Percentiles rank a stretch among this genome's conserved stretches.
phyloP scores from a whole-genome alignment of 30 jellyfish, hydroid and myxozoan genomes.

The Pseudorhiza aurosa region DNA sequence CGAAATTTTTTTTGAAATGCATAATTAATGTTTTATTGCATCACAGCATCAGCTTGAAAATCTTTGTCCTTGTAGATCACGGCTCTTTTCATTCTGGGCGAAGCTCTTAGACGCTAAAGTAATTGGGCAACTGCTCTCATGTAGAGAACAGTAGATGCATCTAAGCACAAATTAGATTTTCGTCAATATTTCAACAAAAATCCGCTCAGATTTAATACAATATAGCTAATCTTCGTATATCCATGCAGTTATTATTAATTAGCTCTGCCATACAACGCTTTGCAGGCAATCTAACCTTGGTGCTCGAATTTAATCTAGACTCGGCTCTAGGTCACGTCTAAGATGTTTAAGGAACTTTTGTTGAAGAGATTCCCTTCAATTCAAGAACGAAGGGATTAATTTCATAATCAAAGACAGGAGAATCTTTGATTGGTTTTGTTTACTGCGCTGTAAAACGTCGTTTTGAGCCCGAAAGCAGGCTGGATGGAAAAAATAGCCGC shows the following conservation, averaged over 20 bases:
- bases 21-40: background rate
- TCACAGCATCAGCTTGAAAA: background rate
- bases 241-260: background rate
- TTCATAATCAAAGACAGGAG: too few species aligned
- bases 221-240: background rate
- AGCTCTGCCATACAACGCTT: background rate
- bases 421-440: too few species aligned
- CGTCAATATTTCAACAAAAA: background rate
- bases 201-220: slow-evolving; percentile 7
- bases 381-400: too few species aligned
- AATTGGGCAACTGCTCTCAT: background rate
- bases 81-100: background rate
- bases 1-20: background rate
- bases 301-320: background rate
- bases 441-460: too few species aligned
- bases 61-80: background rate
- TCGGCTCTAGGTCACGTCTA: too few species aligned
- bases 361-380: too few species aligned
- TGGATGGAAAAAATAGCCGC: too few species aligned
- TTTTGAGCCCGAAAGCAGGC: too few species aligned
- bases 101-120: slow-evolving; percentile 1
- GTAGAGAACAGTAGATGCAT: background rate
- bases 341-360: too few species aligned
- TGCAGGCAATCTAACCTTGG: background rate
- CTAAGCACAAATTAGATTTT: background rate